phyloP scores from a whole-genome alignment of 1,140 invertebrate genomes.

The Colletes gigas region DNA sequence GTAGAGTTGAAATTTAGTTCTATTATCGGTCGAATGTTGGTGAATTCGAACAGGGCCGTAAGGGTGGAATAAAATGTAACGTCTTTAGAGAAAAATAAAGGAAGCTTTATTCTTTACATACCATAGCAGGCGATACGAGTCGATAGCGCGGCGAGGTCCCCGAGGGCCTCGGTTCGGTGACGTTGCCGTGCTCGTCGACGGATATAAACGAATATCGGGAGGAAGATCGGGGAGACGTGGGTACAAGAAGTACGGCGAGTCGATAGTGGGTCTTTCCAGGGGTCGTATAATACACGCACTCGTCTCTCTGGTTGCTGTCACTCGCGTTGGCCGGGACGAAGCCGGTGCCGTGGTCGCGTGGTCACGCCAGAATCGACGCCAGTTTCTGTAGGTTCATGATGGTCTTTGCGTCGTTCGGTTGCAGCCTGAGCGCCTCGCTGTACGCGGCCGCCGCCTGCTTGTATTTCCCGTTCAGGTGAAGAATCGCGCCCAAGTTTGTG shows the following conservation, averaged over 20 bases:
- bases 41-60: too few relatives aligned
- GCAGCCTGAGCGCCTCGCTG: slow-evolving; percentile 89
- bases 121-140: slow-evolving; percentile 74
- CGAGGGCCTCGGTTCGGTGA: not conserved
- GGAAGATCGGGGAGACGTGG: slow-evolving; percentile 60
- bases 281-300: slow-evolving; percentile 45
- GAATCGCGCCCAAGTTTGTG: slow-evolving; percentile 96
- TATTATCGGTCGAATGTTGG: too few relatives aligned
- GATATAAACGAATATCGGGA: slow-evolving; percentile 67
- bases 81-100: slow-evolving; percentile 76
- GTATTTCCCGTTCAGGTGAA: slow-evolving; percentile 95
- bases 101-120: slow-evolving; percentile 78
- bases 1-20: too few relatives aligned
- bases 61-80: not conserved
- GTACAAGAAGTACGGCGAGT: slow-evolving; percentile 55
- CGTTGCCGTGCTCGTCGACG: slow-evolving; percentile 47
- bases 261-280: slow-evolving; percentile 46
- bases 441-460: slow-evolving; percentile 92
- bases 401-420: slow-evolving; percentile 93
- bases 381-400: slow-evolving; percentile 94
- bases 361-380: slow-evolving; percentile 82
- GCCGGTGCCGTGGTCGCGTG: slow-evolving; percentile 10
- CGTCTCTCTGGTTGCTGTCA: slow-evolving; percentile 12
- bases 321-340: not conserved
- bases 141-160: slow-evolving; percentile 57